Percentiles rank a stretch among this genome's conserved stretches.
These are phyloP conservation scores for Uria lomvia DNA, from an alignment of 2,113 vertebrate genomes.

Conservation along the genomic window DNA sequence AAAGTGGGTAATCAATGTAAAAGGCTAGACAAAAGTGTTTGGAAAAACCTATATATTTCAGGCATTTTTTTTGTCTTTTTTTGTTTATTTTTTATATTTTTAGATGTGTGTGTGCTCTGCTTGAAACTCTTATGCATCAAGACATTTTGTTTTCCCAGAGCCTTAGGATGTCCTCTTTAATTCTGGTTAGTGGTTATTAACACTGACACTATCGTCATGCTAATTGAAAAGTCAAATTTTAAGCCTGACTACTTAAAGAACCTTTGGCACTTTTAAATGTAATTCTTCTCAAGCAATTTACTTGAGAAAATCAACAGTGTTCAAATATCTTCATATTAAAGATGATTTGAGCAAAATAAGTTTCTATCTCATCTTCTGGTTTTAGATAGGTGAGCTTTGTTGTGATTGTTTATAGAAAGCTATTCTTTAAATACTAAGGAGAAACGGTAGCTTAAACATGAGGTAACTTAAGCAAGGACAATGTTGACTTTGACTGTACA, in stretches of 20 bases:
- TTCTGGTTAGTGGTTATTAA: slow-evolving; percentile 51
- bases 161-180: slow-evolving; percentile 41
- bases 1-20: not conserved
- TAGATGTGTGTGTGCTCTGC: not conserved
- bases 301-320: not conserved
- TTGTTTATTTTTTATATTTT: not conserved
- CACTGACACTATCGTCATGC: slow-evolving; percentile 64
- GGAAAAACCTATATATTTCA: not conserved
- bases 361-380: not conserved
- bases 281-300: not conserved
- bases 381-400: not conserved
- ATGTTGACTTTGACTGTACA: not conserved
- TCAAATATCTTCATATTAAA: not conserved
- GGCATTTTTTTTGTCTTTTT: not conserved
- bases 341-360: not conserved
- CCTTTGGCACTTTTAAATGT: slow-evolving; percentile 14
- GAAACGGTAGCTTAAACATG: not conserved
- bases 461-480: not conserved
- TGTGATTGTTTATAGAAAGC: not conserved
- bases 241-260: slow-evolving; percentile 39
- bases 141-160: slow-evolving; percentile 51
- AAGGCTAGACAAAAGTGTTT: not conserved
- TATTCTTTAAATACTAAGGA: not conserved
- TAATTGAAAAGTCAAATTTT: slow-evolving; percentile 62
- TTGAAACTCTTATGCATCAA: slow-evolving; percentile 5